Evolutionary conservation across 1,140 invertebrate species (phyloP).

Genomic region (Drosophila busckii): DNA sequence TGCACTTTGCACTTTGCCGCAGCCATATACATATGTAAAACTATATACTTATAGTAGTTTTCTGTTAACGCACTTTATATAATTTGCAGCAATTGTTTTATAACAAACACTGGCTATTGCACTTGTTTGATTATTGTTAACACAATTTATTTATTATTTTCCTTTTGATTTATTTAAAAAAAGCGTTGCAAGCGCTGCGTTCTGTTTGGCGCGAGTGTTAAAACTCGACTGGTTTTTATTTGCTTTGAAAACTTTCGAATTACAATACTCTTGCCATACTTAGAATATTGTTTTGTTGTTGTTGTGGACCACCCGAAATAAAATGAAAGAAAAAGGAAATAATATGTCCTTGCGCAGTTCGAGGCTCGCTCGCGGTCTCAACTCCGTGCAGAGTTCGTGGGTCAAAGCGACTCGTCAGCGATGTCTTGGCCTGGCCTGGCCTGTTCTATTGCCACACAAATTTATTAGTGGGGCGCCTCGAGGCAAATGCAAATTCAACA

Average conservation of each 20-base stretch:
- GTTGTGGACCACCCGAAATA: constrained; percentile 1
- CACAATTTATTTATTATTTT: background rate
- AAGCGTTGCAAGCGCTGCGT: constrained; percentile 32
- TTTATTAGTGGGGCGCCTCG: constrained; percentile 71
- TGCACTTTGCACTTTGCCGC: constrained; percentile 74
- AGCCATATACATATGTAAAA: background rate
- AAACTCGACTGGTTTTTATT: constrained; percentile 75
- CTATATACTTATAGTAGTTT: constrained; percentile 1
- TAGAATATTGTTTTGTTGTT: constrained; percentile 71
- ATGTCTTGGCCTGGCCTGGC: constrained; percentile 8
- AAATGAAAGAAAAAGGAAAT: no score
- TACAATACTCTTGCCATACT: constrained; percentile 76
- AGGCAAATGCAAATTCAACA: constrained; percentile 71
- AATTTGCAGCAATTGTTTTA: no score
- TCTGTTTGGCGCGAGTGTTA: constrained; percentile 71
- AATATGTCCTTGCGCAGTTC: constrained; percentile 78
- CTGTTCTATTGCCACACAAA: constrained; percentile 71
- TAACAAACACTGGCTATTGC: no score
- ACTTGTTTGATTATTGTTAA: background rate
- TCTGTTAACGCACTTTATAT: no score
- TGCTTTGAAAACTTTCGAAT: constrained; percentile 76
- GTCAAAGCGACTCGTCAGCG: background rate
- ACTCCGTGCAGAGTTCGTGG: constrained; percentile 3
- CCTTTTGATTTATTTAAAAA: constrained; percentile 1
- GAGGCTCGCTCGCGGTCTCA: constrained; percentile 29